Base-by-base conservation (phyloP, 2,888 invertebrate species). In the Miltochrista miniata region DNA sequence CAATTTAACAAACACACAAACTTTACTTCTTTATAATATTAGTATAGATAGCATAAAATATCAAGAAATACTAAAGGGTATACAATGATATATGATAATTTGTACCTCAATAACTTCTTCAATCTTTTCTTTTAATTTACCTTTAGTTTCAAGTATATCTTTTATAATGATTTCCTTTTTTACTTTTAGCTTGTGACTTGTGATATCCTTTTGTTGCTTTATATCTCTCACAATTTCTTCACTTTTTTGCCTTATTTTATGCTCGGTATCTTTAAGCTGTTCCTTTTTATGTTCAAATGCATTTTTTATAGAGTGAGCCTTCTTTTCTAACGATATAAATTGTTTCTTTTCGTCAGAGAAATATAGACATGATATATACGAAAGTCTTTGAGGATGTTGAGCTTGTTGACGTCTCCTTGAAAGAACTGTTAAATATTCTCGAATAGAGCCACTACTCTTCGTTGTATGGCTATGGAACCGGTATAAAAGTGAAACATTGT, bases 21-120 rank as follows among this genome's bases (percentile, higher is more conserved):
- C n/a, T n/a, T n/a, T n/a, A n/a, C n/a, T n/a, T n/a, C n/a, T n/a
- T n/a, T n/a, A n/a, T n/a, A n/a, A n/a, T n/a, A n/a, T n/a, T n/a
- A n/a, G n/a, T n/a, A n/a, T n/a, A n/a, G n/a, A n/a, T n/a, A n/a
- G n/a, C n/a, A n/a, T n/a, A n/a, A n/a, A n/a, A n/a, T n/a, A n/a
- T 35, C 13, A 35, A 35, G 35, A 12, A 35, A 35, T 2, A 5
- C 34, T 12, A 7, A 8, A 14, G 9, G 11, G 7, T 12, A 13
- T 8, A 40, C 5, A 24, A 24, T 24, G 18, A 24, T 24, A 4
- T 24, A 24, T 4, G 5, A 24, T 24, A 24, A 24, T 24, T 24
- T 24, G 36, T 80, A 94, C 95, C 86, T 95, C 96, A 57, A 96
- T 94, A 63, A 95, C 95, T 80, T 94, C 94, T 75, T 95, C 96